phyloP scores from a whole-genome alignment of 2,113 vertebrate genomes.

The Gymnorhina tibicen region DNA sequence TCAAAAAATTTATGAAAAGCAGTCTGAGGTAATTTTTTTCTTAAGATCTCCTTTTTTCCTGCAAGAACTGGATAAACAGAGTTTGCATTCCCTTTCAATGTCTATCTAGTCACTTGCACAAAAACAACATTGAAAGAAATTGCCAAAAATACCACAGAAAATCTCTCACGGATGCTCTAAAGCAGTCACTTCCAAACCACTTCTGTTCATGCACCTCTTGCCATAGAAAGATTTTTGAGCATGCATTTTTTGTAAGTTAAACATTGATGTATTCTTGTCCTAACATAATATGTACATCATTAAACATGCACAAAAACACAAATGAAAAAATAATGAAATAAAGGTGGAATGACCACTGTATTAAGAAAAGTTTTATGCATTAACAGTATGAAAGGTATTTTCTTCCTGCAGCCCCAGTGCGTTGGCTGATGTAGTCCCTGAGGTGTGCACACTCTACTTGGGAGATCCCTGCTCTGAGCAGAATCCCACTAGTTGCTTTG shows the following conservation, averaged over 20 bases:
- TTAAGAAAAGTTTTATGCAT: not conserved
- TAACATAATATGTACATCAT: not conserved
- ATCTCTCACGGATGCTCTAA: not conserved
- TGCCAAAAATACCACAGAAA: not conserved
- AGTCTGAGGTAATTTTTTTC: not conserved
- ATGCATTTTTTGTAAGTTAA: not conserved
- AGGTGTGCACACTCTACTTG: not conserved
- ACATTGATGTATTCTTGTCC: not conserved
- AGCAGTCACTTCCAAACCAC: not conserved
- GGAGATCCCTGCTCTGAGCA: not conserved
- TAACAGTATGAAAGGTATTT: not conserved
- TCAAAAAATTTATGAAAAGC: not conserved
- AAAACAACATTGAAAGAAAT: not conserved
- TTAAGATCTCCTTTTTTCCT: not conserved
- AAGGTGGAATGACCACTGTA: not conserved
- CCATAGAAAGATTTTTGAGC: not conserved
- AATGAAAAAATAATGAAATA: not conserved
- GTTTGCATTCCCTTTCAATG: not conserved
- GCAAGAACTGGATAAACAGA: not conserved
- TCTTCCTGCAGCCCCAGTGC: not conserved
- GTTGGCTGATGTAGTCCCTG: rapidly evolving
- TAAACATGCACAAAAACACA: not conserved
- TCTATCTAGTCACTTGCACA: not conserved
- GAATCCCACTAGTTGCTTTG: not conserved
- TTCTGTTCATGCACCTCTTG: not conserved